A percentile compares a stretch with the other conserved stretches of the same genome.
Evolutionary conservation across 2,888 invertebrate genomes (phyloP).

Genomic region (Cylloceria caligata): DNA sequence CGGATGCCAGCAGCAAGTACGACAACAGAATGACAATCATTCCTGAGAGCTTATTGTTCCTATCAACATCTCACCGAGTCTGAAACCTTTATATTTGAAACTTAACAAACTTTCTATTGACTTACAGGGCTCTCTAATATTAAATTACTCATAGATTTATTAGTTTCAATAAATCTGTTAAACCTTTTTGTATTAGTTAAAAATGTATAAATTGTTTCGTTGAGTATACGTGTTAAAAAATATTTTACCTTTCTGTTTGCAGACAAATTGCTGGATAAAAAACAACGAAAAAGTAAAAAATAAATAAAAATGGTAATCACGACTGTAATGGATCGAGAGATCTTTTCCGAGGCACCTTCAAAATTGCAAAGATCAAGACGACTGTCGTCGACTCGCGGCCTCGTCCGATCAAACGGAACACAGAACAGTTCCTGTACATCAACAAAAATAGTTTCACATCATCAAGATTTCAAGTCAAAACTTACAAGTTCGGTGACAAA

Average conservation of each 20-base stretch:
- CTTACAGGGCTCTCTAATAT: neutral
- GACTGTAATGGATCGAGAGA: conserved; percentile 67
- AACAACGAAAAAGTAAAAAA: neutral
- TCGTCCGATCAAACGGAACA: conserved; percentile 62
- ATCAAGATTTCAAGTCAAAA: conserved; percentile 69
- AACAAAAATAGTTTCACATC: conserved; percentile 45
- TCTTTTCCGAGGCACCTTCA: conserved; percentile 65
- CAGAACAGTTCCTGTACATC: conserved; percentile 48
- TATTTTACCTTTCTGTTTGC: conserved; percentile 30
- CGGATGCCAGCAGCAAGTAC: conserved; percentile 58
- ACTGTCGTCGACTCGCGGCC: conserved; percentile 80
- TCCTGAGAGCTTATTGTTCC: conserved; percentile 20
- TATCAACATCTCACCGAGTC: conserved; percentile 40
- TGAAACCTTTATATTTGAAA: neutral
- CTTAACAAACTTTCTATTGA: neutral
- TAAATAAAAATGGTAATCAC: conserved; percentile 72
- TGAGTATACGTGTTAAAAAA: neutral
- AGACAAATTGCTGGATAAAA: conserved; percentile 10
- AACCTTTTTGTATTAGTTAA: neutral
- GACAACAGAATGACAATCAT: conserved; percentile 64
- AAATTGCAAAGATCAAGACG: conserved; percentile 80
- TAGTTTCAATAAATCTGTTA: too few relatives aligned
- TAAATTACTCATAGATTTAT: too few relatives aligned
- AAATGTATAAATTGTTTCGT: neutral
- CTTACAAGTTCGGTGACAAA: conserved; percentile 45